Percentiles rank a stretch among this genome's conserved stretches.
phyloP scores from a whole-genome alignment of 2,797 vertebrate species.

The Poecilia picta region DNA sequence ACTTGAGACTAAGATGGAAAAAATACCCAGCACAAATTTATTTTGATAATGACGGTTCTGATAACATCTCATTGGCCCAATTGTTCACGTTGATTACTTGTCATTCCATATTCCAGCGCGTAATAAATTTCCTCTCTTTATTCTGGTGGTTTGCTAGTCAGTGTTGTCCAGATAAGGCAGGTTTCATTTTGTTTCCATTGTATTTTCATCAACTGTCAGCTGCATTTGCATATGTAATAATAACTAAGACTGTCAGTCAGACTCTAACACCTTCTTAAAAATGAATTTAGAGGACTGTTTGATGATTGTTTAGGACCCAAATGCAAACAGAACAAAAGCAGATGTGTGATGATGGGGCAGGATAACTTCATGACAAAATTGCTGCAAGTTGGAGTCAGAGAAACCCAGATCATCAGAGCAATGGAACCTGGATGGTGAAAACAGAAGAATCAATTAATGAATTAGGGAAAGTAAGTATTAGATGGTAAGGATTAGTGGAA shows the following conservation, averaged over 20 bases:
- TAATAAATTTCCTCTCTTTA: constrained; percentile 7
- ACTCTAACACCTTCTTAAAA: background rate
- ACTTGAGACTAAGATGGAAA: constrained; percentile 6
- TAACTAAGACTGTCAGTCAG: background rate
- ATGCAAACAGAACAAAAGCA: background rate
- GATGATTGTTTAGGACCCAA: background rate
- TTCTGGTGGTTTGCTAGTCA: background rate
- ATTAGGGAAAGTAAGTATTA: background rate
- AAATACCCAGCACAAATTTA: constrained; percentile 11
- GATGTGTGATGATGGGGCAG: background rate
- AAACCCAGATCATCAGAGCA: background rate
- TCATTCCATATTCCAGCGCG: constrained; percentile 13
- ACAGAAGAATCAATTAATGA: background rate
- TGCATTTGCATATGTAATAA: background rate
- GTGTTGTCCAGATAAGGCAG: background rate
- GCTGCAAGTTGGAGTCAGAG: background rate
- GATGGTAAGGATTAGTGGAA: background rate
- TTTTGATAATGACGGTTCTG: constrained; percentile 21
- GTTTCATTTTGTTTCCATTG: background rate
- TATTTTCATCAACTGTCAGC: background rate
- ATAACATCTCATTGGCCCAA: constrained; percentile 28
- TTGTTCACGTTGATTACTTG: constrained; percentile 12
- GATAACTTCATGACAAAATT: background rate
- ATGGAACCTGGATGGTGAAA: background rate
- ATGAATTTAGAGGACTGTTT: background rate